These are phyloP conservation scores for Drusus annulatus DNA, from an alignment of 1,140 invertebrate genomes.

Conservation along the genomic window DNA sequence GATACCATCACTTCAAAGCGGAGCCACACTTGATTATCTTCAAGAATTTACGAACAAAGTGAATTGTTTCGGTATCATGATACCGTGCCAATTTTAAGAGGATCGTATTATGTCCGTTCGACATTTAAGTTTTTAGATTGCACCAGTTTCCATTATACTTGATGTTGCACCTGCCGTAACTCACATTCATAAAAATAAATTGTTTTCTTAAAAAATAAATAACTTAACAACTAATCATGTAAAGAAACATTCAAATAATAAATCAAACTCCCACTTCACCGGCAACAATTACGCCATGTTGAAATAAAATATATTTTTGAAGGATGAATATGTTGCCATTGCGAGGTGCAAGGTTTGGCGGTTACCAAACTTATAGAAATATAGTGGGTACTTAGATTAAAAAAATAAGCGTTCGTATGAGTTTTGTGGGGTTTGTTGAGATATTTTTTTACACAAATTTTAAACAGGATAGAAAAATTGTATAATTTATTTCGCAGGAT, in stretches of 20 bases:
- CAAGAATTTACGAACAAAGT: constrained; percentile 13
- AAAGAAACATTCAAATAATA: constrained; percentile 38
- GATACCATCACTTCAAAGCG: constrained; percentile 50
- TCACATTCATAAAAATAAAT: not conserved
- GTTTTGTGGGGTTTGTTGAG: too few relatives aligned
- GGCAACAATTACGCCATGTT: constrained; percentile 46
- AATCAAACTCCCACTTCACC: constrained; percentile 37
- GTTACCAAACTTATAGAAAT: too few relatives aligned
- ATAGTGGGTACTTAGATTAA: too few relatives aligned
- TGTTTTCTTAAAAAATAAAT: constrained; percentile 18
- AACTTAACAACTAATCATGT: constrained; percentile 9
- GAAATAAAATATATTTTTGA: constrained; percentile 34
- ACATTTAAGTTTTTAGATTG: constrained; percentile 40
- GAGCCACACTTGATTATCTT: constrained; percentile 5
- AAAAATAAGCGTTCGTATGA: too few relatives aligned
- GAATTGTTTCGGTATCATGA: constrained; percentile 36
- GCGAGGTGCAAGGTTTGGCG: too few relatives aligned
- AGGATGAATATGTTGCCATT: constrained; percentile 16
- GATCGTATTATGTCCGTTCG: constrained; percentile 25
- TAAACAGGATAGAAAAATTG: too few relatives aligned
- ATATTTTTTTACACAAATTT: too few relatives aligned
- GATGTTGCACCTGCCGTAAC: constrained; percentile 1
- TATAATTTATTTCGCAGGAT: too few relatives aligned
- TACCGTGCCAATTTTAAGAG: constrained; percentile 46
- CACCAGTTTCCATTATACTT: not conserved